Evolutionary conservation across 2,888 invertebrate genomes (phyloP).

Genomic region (Ariolimax columbianus): DNA sequence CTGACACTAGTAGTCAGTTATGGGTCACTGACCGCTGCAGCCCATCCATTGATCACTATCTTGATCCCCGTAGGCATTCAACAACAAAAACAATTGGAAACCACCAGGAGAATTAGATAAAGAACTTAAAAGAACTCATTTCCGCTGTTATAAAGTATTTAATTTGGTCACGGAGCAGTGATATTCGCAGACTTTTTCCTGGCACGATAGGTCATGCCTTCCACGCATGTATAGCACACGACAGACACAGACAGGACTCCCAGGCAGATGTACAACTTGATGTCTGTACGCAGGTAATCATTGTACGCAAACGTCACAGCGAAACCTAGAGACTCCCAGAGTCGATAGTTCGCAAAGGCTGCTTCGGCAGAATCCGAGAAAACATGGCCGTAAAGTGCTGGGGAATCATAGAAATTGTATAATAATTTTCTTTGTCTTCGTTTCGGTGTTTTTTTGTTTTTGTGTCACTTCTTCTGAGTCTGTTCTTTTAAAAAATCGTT

Average conservation of each 20-base stretch:
- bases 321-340: constrained; percentile 95
- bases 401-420: background rate
- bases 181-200: constrained; percentile 27
- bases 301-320: constrained; percentile 90
- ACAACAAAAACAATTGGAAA: no score
- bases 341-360: constrained; percentile 92
- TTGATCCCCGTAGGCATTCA: no score
- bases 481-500: no score
- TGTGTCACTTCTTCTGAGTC: no score
- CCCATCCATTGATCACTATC: no score
- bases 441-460: no score
- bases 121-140: no score
- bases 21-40: no score
- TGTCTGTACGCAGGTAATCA: constrained; percentile 86
- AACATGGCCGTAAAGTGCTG: constrained; percentile 87
- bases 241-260: constrained; percentile 86
- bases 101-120: no score
- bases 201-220: constrained; percentile 54
- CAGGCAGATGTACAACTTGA: constrained; percentile 86
- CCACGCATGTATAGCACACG: constrained; percentile 83
- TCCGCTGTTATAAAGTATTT: no score
- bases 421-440: no score
- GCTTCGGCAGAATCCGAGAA: constrained; percentile 92
- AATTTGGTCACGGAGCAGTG: background rate
- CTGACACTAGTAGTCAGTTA: no score